phyloP scores from a whole-genome alignment of 2,797 vertebrate genomes.

The Enteromius radiatus region DNA sequence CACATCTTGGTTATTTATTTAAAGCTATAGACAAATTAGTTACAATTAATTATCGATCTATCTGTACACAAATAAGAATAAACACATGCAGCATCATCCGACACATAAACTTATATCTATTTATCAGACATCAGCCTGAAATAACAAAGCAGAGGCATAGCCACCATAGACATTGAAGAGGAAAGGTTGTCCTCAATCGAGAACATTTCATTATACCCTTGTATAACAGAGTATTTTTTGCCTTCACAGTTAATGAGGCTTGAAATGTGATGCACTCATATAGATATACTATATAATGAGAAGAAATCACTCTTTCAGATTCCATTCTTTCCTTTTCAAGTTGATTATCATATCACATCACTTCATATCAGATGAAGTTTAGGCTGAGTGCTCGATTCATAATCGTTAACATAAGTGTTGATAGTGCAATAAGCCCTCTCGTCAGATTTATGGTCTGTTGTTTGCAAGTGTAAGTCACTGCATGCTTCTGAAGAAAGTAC shows the following conservation, averaged over 20 bases:
- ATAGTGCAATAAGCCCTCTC: not conserved
- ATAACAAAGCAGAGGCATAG: not conserved
- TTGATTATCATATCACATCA: conserved; percentile 18
- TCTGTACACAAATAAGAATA: not conserved
- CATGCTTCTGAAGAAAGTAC: conserved; percentile 27
- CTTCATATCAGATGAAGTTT: conserved; percentile 2
- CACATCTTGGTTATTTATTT: not conserved
- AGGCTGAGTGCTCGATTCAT: not conserved
- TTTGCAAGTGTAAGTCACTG: conserved; percentile 8
- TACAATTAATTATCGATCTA: too few species aligned
- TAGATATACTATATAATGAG: conserved; percentile 18
- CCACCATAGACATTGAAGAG: not conserved
- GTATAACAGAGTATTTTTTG: not conserved
- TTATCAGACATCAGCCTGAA: not conserved
- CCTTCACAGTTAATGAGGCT: conserved; percentile 16
- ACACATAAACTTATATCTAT: not conserved
- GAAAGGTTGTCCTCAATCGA: not conserved
- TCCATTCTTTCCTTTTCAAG: not conserved
- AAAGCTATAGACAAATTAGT: not conserved
- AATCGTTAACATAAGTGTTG: conserved; percentile 22
- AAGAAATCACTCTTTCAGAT: conserved; percentile 7
- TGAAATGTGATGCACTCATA: conserved; percentile 34
- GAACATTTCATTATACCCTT: conserved; percentile 25
- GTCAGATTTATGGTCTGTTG: conserved; percentile 16
- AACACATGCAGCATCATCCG: not conserved